A percentile compares a stretch with the other conserved stretches of the same genome.
Evolutionary conservation across 1,140 invertebrate genomes (phyloP).

Genomic region (Tetramorium parvispinum): DNA sequence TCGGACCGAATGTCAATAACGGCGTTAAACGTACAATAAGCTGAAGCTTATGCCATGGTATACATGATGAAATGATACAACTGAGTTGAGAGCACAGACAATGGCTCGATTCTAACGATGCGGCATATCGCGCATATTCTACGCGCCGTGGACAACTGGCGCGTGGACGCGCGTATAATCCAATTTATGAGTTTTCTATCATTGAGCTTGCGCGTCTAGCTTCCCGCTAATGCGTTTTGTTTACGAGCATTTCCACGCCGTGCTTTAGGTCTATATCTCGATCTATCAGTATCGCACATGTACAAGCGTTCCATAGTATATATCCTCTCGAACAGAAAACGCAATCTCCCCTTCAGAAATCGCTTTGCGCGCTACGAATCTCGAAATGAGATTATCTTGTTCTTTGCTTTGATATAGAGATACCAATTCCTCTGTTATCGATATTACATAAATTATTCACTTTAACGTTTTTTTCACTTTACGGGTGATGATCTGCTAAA

Average conservation of each 20-base stretch:
- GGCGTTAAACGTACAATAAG: constrained; percentile 28
- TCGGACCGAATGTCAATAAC: constrained; percentile 40
- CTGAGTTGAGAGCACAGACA: constrained; percentile 47
- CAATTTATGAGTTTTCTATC: constrained; percentile 69
- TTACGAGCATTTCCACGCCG: constrained; percentile 8
- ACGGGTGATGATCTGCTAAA: not conserved
- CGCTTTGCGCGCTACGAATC: not conserved
- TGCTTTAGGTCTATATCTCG: not conserved
- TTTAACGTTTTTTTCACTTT: constrained; percentile 19
- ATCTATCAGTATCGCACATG: not conserved
- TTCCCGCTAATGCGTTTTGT: constrained; percentile 39
- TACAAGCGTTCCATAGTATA: not conserved
- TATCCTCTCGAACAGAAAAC: constrained; percentile 7
- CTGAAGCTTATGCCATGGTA: constrained; percentile 8
- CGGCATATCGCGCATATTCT: constrained; percentile 24
- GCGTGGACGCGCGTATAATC: constrained; percentile 56
- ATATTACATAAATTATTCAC: constrained; percentile 1
- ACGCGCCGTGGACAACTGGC: constrained; percentile 53
- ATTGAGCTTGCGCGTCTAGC: not conserved
- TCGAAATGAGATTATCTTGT: constrained; percentile 26
- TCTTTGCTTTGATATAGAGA: not conserved
- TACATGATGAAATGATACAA: constrained; percentile 30
- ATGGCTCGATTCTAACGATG: constrained; percentile 38
- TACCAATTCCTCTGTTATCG: constrained; percentile 12
- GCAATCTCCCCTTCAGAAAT: not conserved